These are phyloP conservation scores for Gallinago jamesoni DNA, from an alignment of 2,113 vertebrate genomes.

Conservation along the genomic window DNA sequence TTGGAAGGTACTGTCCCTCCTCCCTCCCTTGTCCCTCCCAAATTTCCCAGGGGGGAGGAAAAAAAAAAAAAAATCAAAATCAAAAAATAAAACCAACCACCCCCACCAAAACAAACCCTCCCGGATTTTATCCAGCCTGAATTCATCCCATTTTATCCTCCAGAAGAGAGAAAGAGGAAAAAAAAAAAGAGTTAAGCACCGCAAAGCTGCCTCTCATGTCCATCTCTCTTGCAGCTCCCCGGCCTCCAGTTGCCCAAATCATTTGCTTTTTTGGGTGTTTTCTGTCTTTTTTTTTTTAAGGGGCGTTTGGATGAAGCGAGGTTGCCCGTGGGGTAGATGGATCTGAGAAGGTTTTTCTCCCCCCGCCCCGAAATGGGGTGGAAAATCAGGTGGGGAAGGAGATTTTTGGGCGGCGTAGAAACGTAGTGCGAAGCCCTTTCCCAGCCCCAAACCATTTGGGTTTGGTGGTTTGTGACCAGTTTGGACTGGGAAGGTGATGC, in stretches of 20 bases:
- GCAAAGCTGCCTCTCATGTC: background rate
- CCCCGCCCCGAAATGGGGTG: background rate
- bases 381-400: conserved; percentile 24
- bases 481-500: background rate
- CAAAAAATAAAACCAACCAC: too few relatives aligned
- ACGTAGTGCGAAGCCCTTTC: background rate
- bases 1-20: conserved; percentile 84
- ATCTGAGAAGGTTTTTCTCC: background rate
- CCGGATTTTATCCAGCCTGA: background rate
- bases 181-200: background rate
- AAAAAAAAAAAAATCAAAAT: background rate
- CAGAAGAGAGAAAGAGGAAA: too few relatives aligned
- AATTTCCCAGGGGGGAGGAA: background rate
- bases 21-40: background rate
- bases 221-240: background rate
- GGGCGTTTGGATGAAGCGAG: background rate
- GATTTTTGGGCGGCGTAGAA: background rate
- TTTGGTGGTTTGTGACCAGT: background rate
- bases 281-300: background rate
- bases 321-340: background rate
- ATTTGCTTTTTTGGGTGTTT: background rate
- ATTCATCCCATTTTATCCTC: background rate
- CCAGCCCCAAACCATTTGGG: background rate
- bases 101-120: background rate
- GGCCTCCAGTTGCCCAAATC: background rate